phyloP scores from a whole-genome alignment of 2,797 vertebrate species.

The Holocentrus rufus region DNA sequence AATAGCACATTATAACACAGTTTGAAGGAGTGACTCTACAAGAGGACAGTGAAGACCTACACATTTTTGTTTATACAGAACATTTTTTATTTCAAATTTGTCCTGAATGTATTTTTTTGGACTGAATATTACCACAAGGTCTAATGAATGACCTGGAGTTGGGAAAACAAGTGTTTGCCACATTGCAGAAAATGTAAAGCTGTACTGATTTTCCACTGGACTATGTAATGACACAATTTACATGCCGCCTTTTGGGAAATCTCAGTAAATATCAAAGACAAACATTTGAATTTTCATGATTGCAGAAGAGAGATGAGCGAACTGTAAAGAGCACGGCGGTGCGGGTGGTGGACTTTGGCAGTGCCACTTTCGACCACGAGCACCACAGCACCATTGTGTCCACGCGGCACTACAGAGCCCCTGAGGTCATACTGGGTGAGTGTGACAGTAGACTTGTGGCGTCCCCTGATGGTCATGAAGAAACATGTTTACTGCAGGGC shows the following conservation, averaged over 20 bases:
- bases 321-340: conserved; percentile 92
- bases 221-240: not conserved
- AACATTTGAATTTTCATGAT: not conserved
- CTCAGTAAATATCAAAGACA: too few species aligned
- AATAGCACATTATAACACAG: too few species aligned
- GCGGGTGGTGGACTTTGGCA: conserved; percentile 96
- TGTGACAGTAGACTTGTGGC: not conserved
- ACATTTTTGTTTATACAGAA: too few species aligned
- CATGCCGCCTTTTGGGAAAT: not conserved
- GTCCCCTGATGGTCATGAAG: not conserved
- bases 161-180: not conserved
- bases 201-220: not conserved
- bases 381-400: conserved; percentile 99
- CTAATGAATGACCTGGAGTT: conserved; percentile 3
- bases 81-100: not conserved
- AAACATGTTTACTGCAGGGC: not conserved
- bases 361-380: conserved; percentile 96
- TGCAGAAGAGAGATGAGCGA: conserved; percentile 93
- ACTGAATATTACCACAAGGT: too few species aligned
- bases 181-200: not conserved
- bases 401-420: conserved; percentile 95
- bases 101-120: not conserved
- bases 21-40: too few species aligned
- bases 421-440: conserved; percentile 96
- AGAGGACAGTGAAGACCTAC: too few species aligned